Percentiles rank a stretch among this genome's conserved stretches.
Evolutionary conservation across 2,797 vertebrate genomes (phyloP).

Genomic region (Gambusia yucatana): DNA sequence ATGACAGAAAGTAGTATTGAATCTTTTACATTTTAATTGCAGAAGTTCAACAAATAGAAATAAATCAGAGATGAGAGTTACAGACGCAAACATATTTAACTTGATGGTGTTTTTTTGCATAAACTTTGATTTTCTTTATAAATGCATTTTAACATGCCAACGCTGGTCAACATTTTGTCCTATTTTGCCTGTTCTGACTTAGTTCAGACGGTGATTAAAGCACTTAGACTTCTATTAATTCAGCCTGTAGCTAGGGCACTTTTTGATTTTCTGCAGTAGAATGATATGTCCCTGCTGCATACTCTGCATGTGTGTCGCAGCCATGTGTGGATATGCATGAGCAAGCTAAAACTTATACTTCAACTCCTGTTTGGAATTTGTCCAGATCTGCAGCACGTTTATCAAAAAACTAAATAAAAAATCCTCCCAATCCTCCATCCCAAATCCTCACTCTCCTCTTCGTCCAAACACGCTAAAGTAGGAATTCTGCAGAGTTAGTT

Average conservation of each 20-base stretch:
- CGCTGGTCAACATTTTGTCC: not conserved
- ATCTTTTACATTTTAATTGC: not conserved
- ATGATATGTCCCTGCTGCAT: constrained; percentile 1
- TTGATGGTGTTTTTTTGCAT: not conserved
- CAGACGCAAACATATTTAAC: not conserved
- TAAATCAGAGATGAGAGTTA: not conserved
- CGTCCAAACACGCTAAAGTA: constrained; percentile 81
- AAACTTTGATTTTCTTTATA: not conserved
- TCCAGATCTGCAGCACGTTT: constrained; percentile 73
- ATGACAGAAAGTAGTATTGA: not conserved
- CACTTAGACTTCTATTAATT: constrained; percentile 7
- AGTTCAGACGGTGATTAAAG: constrained; percentile 25
- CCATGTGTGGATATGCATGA: constrained; percentile 38
- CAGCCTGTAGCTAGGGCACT: not conserved
- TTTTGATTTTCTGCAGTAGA: constrained; percentile 1
- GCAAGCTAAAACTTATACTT: constrained; percentile 62
- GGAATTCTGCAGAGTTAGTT: constrained; percentile 83
- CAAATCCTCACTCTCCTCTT: constrained; percentile 70
- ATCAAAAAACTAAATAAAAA: constrained; percentile 41
- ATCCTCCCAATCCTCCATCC: constrained; percentile 61
- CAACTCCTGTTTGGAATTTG: constrained; percentile 66
- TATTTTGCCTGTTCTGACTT: constrained; percentile 6
- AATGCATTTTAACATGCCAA: not conserved
- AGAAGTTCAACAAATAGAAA: not conserved
- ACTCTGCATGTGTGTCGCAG: constrained; percentile 22